Evolutionary conservation across 2,888 invertebrate species (phyloP).

Genomic region (Orthosia gracilis): DNA sequence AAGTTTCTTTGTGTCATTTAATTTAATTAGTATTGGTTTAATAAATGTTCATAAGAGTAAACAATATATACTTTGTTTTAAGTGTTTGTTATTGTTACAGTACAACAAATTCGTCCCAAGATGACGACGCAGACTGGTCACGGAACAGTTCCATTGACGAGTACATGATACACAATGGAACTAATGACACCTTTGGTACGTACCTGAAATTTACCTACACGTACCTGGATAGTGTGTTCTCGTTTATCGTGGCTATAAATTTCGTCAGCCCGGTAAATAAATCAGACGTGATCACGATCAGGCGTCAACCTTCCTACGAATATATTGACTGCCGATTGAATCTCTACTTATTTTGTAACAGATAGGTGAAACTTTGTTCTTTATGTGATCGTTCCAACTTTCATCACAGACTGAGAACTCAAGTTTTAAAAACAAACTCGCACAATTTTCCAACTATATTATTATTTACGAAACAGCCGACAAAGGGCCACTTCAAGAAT

Average conservation of each 20-base stretch:
- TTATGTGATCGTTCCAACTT: neutral
- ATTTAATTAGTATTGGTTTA: conserved; percentile 16
- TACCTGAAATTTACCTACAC: conserved; percentile 14
- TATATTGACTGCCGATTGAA: conserved; percentile 38
- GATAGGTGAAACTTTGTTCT: conserved; percentile 2
- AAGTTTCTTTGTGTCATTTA: conserved; percentile 16
- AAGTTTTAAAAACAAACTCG: conserved; percentile 1
- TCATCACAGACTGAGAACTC: neutral
- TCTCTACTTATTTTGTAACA: conserved; percentile 23
- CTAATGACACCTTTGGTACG: conserved; percentile 82
- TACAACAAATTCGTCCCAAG: conserved; percentile 81
- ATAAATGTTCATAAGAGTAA: neutral
- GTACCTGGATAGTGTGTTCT: conserved; percentile 12
- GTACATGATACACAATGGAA: conserved; percentile 78
- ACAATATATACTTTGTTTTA: conserved; percentile 12
- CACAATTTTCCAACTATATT: conserved; percentile 3
- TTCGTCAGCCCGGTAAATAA: conserved; percentile 37
- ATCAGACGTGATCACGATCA: conserved; percentile 46
- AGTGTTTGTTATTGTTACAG: conserved; percentile 77
- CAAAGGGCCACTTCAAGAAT: conserved; percentile 28
- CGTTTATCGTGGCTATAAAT: conserved; percentile 43
- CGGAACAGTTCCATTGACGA: conserved; percentile 80
- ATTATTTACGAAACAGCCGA: conserved; percentile 17
- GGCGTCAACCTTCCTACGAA: conserved; percentile 19
- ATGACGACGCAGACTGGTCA: conserved; percentile 87